A percentile compares a stretch with the other conserved stretches of the same genome.
Evolutionary conservation across 2,113 vertebrate species (phyloP).

Genomic region (Hemiscyllium ocellatum): DNA sequence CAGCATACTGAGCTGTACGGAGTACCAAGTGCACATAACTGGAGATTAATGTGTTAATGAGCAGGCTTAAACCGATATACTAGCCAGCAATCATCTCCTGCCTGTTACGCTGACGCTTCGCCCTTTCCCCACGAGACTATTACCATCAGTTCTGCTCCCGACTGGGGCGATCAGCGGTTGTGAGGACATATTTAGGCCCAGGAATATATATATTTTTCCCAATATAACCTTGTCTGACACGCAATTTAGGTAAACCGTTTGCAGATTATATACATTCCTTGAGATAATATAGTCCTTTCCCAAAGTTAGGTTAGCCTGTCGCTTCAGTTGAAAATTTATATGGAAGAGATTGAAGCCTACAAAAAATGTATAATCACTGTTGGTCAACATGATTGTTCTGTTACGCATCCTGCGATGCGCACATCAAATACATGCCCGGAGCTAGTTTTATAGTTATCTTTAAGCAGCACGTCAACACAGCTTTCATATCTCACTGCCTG

Average conservation of each 20-base stretch:
- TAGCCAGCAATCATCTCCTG: not conserved
- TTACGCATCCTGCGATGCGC: not conserved
- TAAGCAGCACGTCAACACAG: not conserved
- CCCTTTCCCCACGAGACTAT: too few relatives aligned
- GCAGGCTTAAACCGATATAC: not conserved
- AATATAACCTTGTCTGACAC: not conserved
- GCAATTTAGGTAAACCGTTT: not conserved
- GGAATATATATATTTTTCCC: not conserved
- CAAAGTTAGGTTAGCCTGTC: not conserved
- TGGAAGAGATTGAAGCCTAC: not conserved
- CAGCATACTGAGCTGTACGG: not conserved
- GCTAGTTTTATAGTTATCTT: not conserved
- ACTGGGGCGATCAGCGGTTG: too few relatives aligned
- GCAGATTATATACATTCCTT: not conserved
- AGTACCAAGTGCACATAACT: not conserved
- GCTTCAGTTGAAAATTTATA: conserved; percentile 9
- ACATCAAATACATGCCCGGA: not conserved
- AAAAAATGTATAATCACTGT: not conserved
- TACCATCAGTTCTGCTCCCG: too few relatives aligned
- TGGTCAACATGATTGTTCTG: not conserved
- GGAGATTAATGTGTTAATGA: too few relatives aligned
- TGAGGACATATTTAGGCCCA: not conserved
- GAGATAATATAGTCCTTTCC: not conserved
- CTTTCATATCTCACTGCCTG: not conserved
- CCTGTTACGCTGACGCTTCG: not conserved